Evolutionary conservation across 2,797 vertebrate genomes (phyloP).

Genomic region (Sphenodon punctatus): DNA sequence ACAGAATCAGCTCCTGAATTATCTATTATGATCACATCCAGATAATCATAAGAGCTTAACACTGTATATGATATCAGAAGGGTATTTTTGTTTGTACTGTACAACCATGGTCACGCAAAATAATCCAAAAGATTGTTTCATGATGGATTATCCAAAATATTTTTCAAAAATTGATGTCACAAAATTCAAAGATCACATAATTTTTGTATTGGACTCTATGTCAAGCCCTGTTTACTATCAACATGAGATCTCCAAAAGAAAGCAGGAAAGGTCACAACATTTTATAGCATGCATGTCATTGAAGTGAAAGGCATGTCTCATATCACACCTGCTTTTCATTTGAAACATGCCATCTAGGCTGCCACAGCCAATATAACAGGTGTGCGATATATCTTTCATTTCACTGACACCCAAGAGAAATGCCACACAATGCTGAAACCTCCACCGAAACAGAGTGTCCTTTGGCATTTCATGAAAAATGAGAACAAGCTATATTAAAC

Average conservation of each 20-base stretch:
- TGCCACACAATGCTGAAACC: not conserved
- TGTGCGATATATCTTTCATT: conserved; percentile 11
- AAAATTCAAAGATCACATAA: not conserved
- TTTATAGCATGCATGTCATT: not conserved
- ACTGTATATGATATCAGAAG: not conserved
- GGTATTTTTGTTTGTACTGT: not conserved
- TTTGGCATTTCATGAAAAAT: conserved; percentile 13
- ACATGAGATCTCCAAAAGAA: not conserved
- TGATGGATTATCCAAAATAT: not conserved
- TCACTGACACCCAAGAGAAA: not conserved
- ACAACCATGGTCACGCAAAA: not conserved
- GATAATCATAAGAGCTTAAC: not conserved
- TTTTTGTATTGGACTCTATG: not conserved
- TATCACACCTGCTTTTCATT: conserved; percentile 9
- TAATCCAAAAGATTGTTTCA: not conserved
- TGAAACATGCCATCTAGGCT: conserved; percentile 25
- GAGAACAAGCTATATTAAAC: not conserved
- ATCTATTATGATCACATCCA: not conserved
- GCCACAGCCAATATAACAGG: not conserved
- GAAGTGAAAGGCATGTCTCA: conserved; percentile 3
- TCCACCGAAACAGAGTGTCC: not conserved
- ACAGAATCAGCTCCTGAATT: not conserved
- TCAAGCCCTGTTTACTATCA: not conserved
- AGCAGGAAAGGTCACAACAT: not conserved
- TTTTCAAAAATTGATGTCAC: not conserved